A percentile compares a stretch with the other conserved stretches of the same genome.
phyloP scores from a whole-genome alignment of 1,140 invertebrate species.

The Drosophila pachea region DNA sequence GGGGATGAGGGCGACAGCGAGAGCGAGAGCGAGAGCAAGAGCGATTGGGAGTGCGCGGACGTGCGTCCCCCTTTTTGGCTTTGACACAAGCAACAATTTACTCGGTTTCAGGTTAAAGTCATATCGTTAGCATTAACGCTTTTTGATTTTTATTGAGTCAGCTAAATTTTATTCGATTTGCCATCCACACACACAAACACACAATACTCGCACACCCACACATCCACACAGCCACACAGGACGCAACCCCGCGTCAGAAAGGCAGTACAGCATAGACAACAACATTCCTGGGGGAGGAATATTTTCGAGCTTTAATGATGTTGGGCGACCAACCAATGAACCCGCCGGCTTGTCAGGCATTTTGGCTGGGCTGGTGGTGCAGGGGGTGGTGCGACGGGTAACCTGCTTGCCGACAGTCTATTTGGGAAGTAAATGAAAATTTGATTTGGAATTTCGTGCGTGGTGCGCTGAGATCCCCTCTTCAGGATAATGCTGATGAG shows the following conservation, averaged over 20 bases:
- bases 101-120: conserved; percentile 78
- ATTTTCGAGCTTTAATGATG: conserved; percentile 73
- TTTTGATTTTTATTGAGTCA: conserved; percentile 79
- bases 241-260: conserved; percentile 21
- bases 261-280: conserved; percentile 38
- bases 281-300: conserved; percentile 73
- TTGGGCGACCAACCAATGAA: conserved; percentile 73
- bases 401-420: conserved; percentile 52
- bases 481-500: conserved; percentile 61
- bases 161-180: conserved; percentile 79
- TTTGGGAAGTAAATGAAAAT: conserved; percentile 77
- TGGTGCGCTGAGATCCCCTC: conserved; percentile 32
- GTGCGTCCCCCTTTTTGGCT: conserved; percentile 51
- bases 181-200: conserved; percentile 49
- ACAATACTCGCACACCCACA: conserved; percentile 30
- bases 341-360: conserved; percentile 42
- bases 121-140: conserved; percentile 79
- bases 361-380: conserved; percentile 11
- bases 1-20: neutral
- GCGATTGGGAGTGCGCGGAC: conserved; percentile 8
- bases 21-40: conserved; percentile 13
- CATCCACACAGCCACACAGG: conserved; percentile 28
- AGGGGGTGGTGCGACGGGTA: neutral
- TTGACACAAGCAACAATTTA: conserved; percentile 76
- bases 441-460: conserved; percentile 74